phyloP scores from a whole-genome alignment of 53 echinoderm and acorn worm genomes.

The Holothuria leucospilota region DNA sequence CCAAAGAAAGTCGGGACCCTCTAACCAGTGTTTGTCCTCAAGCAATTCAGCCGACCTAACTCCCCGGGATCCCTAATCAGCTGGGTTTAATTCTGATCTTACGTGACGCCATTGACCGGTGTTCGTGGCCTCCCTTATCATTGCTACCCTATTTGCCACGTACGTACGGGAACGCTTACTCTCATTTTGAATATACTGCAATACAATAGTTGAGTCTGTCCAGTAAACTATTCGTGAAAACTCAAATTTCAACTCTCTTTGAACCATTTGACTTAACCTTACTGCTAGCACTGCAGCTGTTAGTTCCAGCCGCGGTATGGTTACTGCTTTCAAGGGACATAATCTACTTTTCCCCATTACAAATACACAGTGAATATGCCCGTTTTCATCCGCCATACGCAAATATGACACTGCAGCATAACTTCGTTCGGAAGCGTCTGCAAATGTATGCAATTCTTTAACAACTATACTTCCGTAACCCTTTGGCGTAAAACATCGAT shows the following conservation, averaged over 20 bases:
- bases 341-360: slow-evolving; percentile 65
- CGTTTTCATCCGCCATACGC: slow-evolving; percentile 31
- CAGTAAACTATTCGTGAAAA: slow-evolving; percentile 4
- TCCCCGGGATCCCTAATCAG: slow-evolving; percentile 56
- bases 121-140: slow-evolving; percentile 35
- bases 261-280: background rate
- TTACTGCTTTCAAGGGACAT: slow-evolving; percentile 57
- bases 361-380: no score
- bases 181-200: slow-evolving; percentile 62
- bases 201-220: slow-evolving; percentile 60
- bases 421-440: slow-evolving; percentile 64
- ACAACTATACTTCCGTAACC: background rate
- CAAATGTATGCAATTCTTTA: slow-evolving; percentile 51
- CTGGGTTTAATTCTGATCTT: slow-evolving; percentile 31
- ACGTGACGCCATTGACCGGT: slow-evolving; percentile 58
- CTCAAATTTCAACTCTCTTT: slow-evolving; percentile 13
- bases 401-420: slow-evolving; percentile 68
- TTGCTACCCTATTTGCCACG: slow-evolving; percentile 59
- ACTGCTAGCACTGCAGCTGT: slow-evolving; percentile 60
- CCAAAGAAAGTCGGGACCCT: slow-evolving; percentile 56
- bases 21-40: slow-evolving; percentile 32
- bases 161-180: slow-evolving; percentile 51
- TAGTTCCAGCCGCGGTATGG: slow-evolving; percentile 65
- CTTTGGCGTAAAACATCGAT: slow-evolving; percentile 49
- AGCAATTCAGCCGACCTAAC: slow-evolving; percentile 13